These are phyloP conservation scores for Rhabdornis inornatus DNA, from an alignment of 2,113 vertebrate genomes.

Conservation along the genomic window DNA sequence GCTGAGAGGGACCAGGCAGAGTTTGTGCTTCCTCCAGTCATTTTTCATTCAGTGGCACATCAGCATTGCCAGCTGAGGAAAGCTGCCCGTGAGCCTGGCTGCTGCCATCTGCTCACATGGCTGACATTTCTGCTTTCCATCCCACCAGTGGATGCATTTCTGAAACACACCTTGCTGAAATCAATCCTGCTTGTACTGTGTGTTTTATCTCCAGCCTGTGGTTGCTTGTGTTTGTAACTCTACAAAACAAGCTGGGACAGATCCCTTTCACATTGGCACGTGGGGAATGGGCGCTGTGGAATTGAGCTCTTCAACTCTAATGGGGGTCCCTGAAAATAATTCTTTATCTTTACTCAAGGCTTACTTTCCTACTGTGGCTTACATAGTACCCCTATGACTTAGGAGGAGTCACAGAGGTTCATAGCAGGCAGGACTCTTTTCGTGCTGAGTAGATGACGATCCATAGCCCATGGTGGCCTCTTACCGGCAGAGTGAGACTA, in stretches of 20 bases:
- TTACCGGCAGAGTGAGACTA: not conserved
- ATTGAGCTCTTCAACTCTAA: not conserved
- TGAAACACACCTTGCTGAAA: not conserved
- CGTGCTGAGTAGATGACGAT: not conserved
- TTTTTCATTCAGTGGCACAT: not conserved
- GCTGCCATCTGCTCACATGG: not conserved
- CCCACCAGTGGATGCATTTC: not conserved
- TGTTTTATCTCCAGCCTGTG: not conserved
- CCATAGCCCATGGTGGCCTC: not conserved
- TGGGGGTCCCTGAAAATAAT: not conserved
- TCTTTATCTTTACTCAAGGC: not conserved
- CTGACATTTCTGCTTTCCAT: not conserved
- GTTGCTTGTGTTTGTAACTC: not conserved
- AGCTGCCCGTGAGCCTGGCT: not conserved
- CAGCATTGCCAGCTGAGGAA: not conserved
- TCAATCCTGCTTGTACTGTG: not conserved
- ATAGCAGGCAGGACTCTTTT: not conserved
- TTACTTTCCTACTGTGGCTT: not conserved
- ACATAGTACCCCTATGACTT: not conserved
- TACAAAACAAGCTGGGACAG: not conserved
- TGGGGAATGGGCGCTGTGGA: not conserved
- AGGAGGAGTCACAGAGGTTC: not conserved
- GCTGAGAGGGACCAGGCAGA: not conserved
- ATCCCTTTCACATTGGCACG: not conserved
- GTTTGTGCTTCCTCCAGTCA: not conserved